Percentiles rank a stretch among this genome's conserved stretches.
phyloP scores from a whole-genome alignment of 2,797 vertebrate species.

The Anguilla anguilla region DNA sequence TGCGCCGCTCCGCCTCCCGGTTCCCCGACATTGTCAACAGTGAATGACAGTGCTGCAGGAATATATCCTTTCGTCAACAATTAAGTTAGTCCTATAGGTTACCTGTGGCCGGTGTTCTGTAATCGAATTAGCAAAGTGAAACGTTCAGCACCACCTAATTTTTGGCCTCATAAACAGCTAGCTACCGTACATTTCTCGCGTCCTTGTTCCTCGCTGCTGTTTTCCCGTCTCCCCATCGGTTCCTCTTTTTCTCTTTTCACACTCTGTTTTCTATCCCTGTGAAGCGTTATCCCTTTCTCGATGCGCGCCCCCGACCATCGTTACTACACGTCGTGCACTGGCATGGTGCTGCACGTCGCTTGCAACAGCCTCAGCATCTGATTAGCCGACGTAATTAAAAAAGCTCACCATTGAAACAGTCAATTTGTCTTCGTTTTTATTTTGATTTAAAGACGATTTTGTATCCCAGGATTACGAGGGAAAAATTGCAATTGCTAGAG shows the following conservation, averaged over 20 bases:
- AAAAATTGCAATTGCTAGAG: no score
- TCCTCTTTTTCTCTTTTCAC: slow-evolving; percentile 32
- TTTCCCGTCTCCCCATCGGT: slow-evolving; percentile 52
- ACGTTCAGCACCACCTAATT: slow-evolving; percentile 18
- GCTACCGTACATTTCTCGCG: background rate
- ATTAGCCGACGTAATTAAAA: background rate
- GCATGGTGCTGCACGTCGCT: slow-evolving; percentile 39
- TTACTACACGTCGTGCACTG: slow-evolving; percentile 49
- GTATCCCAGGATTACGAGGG: no score
- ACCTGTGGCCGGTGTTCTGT: slow-evolving; percentile 36
- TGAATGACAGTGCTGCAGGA: slow-evolving; percentile 32
- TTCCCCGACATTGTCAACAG: slow-evolving; percentile 81
- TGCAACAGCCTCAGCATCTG: background rate
- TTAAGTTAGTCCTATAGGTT: background rate
- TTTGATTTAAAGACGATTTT: no score
- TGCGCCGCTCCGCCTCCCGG: slow-evolving; percentile 97
- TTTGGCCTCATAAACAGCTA: slow-evolving; percentile 27
- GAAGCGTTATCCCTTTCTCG: slow-evolving; percentile 36
- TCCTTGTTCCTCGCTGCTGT: slow-evolving; percentile 25
- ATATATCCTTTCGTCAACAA: slow-evolving; percentile 55
- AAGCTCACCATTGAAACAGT: background rate
- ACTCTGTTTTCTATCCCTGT: slow-evolving; percentile 29
- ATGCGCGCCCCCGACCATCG: slow-evolving; percentile 40
- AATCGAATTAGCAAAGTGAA: slow-evolving; percentile 26
- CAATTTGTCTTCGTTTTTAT: background rate